These are phyloP conservation scores for Amphiprion clarkii DNA, from an alignment of 2,797 vertebrate genomes.

Conservation along the genomic window DNA sequence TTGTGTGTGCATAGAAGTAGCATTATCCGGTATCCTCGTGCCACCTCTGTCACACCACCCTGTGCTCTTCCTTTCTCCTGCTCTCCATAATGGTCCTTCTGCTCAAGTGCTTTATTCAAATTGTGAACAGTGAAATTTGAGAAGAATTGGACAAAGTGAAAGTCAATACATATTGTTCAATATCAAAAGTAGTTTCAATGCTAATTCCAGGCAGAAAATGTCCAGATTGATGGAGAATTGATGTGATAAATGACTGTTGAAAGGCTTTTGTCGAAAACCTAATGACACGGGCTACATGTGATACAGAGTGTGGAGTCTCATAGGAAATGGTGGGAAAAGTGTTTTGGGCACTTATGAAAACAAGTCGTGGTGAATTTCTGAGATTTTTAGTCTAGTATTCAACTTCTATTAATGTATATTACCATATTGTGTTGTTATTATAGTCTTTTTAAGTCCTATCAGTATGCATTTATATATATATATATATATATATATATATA, in stretches of 20 bases:
- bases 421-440: too few species aligned
- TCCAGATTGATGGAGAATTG: slow-evolving; percentile 35
- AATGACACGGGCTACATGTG: slow-evolving; percentile 15
- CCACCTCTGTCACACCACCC: slow-evolving; percentile 33
- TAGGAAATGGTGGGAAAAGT: not conserved
- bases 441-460: too few species aligned
- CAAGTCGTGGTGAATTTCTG: too few species aligned
- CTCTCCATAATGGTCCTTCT: not conserved
- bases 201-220: slow-evolving; percentile 26
- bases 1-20: slow-evolving; percentile 21
- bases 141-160: slow-evolving; percentile 41
- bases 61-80: not conserved
- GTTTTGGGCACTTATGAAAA: too few species aligned
- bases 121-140: slow-evolving; percentile 10
- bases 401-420: too few species aligned
- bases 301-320: slow-evolving; percentile 1
- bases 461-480: too few species aligned
- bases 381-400: too few species aligned
- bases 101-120: slow-evolving; percentile 23
- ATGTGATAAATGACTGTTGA: slow-evolving; percentile 26
- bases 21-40: slow-evolving; percentile 41
- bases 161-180: slow-evolving; percentile 42
- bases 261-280: slow-evolving; percentile 40
- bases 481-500: too few species aligned
- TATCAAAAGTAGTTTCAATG: slow-evolving; percentile 30